Evolutionary conservation across 2,113 vertebrate genomes (phyloP).

Genomic region (Spizaetus ornatus): DNA sequence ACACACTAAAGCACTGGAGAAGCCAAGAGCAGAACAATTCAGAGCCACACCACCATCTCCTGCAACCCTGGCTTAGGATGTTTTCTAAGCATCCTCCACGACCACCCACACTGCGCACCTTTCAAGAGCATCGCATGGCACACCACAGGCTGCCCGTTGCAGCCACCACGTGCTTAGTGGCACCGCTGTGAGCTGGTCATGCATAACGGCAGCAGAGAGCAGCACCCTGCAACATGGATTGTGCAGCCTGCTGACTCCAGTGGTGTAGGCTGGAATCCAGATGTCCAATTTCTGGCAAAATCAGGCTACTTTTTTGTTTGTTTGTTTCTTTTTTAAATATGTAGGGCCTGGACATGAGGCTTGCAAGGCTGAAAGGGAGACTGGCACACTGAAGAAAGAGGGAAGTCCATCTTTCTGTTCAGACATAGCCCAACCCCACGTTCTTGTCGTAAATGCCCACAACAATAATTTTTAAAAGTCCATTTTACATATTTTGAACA

Average conservation of each 20-base stretch:
- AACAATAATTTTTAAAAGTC: background rate
- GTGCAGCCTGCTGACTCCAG: too few species aligned
- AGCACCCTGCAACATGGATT: background rate
- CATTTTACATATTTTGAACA: background rate
- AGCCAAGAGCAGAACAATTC: background rate
- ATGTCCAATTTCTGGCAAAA: background rate
- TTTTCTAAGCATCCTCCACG: background rate
- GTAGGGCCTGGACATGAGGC: background rate
- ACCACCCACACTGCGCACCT: background rate
- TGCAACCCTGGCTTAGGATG: background rate
- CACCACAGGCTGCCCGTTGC: background rate
- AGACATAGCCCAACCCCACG: background rate
- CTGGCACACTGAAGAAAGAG: background rate
- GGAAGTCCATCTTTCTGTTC: background rate
- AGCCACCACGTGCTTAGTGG: background rate
- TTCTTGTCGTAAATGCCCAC: background rate
- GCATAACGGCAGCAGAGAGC: accelerated
- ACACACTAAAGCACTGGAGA: background rate
- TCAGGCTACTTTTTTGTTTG: background rate
- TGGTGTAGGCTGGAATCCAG: background rate
- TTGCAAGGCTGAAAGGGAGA: background rate
- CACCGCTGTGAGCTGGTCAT: background rate
- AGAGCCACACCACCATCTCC: background rate
- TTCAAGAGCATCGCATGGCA: background rate
- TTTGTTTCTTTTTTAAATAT: background rate